Percentiles rank a stretch among this genome's conserved stretches.
These are phyloP conservation scores for Leptopterna dolabrata DNA, from an alignment of 2,888 invertebrate genomes.

Conservation along the genomic window DNA sequence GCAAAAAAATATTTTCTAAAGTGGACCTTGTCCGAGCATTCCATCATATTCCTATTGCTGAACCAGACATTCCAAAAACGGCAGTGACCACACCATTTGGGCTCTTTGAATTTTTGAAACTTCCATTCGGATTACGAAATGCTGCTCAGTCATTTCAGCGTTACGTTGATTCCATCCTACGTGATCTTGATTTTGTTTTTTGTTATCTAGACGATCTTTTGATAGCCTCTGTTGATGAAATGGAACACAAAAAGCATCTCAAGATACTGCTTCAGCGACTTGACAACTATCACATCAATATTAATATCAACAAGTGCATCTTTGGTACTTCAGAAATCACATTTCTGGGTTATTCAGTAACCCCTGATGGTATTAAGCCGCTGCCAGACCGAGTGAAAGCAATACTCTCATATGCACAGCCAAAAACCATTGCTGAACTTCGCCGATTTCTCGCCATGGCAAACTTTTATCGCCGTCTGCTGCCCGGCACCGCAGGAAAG, in stretches of 20 bases:
- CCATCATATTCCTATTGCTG: conserved; percentile 49
- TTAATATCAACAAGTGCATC: background rate
- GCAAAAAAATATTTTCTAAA: conserved; percentile 64
- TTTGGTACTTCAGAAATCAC: background rate
- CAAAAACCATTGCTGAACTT: conserved; percentile 1
- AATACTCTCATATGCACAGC: background rate
- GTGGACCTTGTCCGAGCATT: conserved; percentile 65
- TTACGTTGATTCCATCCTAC: conserved; percentile 61
- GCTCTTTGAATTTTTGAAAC: conserved; percentile 11
- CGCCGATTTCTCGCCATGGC: too few relatives aligned
- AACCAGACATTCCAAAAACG: conserved; percentile 62
- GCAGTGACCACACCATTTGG: conserved; percentile 55
- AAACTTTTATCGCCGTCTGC: conserved; percentile 40
- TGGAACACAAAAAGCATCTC: background rate
- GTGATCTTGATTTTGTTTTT: conserved; percentile 60
- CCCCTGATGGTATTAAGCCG: conserved; percentile 14
- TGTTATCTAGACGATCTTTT: conserved; percentile 63
- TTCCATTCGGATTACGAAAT: background rate
- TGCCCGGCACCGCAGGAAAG: background rate
- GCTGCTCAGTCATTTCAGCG: conserved; percentile 60
- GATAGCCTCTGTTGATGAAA: conserved; percentile 58
- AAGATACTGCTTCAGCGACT: background rate
- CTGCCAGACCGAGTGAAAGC: background rate
- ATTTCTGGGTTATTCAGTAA: too few relatives aligned
- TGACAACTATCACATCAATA: background rate